A percentile compares a stretch with the other conserved stretches of the same genome.
phyloP scores from a whole-genome alignment of 2,113 vertebrate genomes.

The Marmota flaviventris region DNA sequence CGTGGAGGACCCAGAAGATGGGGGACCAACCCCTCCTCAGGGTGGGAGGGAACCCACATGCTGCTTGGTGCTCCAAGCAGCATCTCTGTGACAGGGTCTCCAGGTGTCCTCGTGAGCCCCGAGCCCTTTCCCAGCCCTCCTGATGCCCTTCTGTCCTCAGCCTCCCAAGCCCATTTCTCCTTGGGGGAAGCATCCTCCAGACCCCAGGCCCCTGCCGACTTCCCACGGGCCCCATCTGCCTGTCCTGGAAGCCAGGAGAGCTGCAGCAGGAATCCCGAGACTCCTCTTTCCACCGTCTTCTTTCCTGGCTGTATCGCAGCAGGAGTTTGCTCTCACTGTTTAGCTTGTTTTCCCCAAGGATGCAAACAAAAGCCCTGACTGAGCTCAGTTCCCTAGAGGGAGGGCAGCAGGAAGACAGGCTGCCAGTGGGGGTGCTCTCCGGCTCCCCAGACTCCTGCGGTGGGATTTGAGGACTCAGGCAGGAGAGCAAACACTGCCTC shows the following conservation, averaged over 20 bases:
- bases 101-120: rapidly evolving
- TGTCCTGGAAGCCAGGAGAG: rapidly evolving
- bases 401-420: too few relatives aligned
- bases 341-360: neutral
- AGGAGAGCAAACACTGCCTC: slow-evolving; percentile 1
- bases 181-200: neutral
- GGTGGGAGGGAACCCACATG: rapidly evolving
- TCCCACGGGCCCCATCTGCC: neutral
- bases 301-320: neutral
- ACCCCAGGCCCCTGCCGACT: neutral
- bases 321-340: neutral
- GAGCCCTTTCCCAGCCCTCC: neutral
- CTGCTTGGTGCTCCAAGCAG: rapidly evolving
- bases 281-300: neutral
- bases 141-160: neutral
- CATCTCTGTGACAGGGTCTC: neutral
- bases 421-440: neutral
- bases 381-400: neutral
- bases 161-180: neutral
- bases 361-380: neutral
- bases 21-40: too few relatives aligned
- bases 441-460: neutral
- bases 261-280: neutral
- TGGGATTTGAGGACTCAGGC: neutral
- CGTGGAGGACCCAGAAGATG: neutral